These are phyloP conservation scores for Dicyrtomina minuta DNA, from an alignment of 2,888 invertebrate genomes.

Conservation along the genomic window DNA sequence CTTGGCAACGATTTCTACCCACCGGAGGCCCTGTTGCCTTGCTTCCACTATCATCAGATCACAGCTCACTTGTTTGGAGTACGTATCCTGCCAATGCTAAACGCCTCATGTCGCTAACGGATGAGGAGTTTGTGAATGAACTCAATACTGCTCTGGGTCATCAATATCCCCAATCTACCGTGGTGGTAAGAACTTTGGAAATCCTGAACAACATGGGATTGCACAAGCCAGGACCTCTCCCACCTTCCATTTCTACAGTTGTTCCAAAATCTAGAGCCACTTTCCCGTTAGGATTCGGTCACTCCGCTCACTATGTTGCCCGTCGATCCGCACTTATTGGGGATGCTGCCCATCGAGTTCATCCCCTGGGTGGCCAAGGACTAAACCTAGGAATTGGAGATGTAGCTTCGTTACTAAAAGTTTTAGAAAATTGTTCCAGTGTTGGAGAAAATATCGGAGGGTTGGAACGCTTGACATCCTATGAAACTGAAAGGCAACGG, in stretches of 20 bases:
- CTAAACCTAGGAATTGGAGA: constrained; percentile 98
- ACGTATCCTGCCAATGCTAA: constrained; percentile 75
- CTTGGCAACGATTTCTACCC: constrained; percentile 95
- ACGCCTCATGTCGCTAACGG: constrained; percentile 67
- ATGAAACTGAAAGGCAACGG: constrained; percentile 79
- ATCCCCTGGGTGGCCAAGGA: constrained; percentile 96
- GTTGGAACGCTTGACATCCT: constrained; percentile 68
- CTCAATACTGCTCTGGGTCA: constrained; percentile 83
- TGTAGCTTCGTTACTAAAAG: constrained; percentile 70
- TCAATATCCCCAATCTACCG: constrained; percentile 60
- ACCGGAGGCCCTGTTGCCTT: constrained; percentile 84
- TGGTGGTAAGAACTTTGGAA: constrained; percentile 46
- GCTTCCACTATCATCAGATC: constrained; percentile 73
- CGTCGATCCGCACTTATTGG: constrained; percentile 82
- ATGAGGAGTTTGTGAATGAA: constrained; percentile 81
- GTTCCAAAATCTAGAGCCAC: constrained; percentile 70
- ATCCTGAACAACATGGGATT: constrained; percentile 37
- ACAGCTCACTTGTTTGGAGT: constrained; percentile 94
- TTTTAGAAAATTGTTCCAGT: constrained; percentile 70
- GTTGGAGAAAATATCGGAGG: constrained; percentile 73
- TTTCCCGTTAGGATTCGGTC: constrained; percentile 90
- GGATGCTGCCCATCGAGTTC: constrained; percentile 86
- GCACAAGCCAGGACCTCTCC: constrained; percentile 43
- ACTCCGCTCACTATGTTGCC: constrained; percentile 81
- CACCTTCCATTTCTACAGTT: constrained; percentile 47